Evolutionary conservation across 2,888 invertebrate genomes (phyloP).

Genomic region (Oscheius sp.): DNA sequence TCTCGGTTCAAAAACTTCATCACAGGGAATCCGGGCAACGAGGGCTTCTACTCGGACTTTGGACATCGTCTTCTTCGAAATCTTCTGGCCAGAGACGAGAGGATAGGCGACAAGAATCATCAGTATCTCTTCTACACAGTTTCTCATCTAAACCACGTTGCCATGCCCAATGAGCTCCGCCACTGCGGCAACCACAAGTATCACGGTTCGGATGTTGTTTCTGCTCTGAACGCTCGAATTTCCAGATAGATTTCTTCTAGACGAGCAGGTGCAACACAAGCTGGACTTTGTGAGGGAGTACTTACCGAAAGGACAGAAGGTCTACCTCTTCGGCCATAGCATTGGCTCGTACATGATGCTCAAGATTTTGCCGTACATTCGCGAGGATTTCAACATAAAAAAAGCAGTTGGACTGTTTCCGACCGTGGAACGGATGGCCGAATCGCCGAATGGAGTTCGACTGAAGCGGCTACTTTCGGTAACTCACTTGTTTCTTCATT

Average conservation of each 20-base stretch:
- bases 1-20: not conserved
- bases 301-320: slow-evolving; percentile 50
- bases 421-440: slow-evolving; percentile 67
- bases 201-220: slow-evolving; percentile 39
- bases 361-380: slow-evolving; percentile 51
- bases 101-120: slow-evolving; percentile 45
- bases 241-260: slow-evolving; percentile 63
- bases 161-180: slow-evolving; percentile 57
- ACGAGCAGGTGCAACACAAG: slow-evolving; percentile 65
- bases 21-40: slow-evolving; percentile 68
- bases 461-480: slow-evolving; percentile 58
- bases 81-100: slow-evolving; percentile 52
- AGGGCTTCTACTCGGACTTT: slow-evolving; percentile 67
- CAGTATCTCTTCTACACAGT: slow-evolving; percentile 61
- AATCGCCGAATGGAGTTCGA: slow-evolving; percentile 63
- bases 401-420: slow-evolving; percentile 65
- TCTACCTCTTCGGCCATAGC: slow-evolving; percentile 66
- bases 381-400: slow-evolving; percentile 51
- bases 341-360: slow-evolving; percentile 67
- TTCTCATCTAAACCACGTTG: slow-evolving; percentile 67
- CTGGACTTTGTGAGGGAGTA: slow-evolving; percentile 61
- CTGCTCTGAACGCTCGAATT: not conserved
- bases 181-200: slow-evolving; percentile 47
- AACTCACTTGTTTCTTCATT: not conserved
- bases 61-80: slow-evolving; percentile 55